phyloP scores from a whole-genome alignment of 2,113 vertebrate species.

The Tachysurus vachellii region DNA sequence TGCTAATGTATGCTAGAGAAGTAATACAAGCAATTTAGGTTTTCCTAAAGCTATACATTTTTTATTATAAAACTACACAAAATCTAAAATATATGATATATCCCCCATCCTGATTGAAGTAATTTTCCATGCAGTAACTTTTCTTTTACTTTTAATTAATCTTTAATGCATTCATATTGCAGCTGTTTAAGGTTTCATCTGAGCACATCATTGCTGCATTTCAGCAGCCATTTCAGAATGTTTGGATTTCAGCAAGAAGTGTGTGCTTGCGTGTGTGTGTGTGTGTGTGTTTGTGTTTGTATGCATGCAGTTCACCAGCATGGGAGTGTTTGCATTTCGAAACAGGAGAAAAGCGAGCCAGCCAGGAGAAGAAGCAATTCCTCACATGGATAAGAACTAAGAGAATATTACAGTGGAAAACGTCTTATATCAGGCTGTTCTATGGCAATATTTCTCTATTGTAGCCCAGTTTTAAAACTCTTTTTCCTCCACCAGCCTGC shows the following conservation, averaged over 20 bases:
- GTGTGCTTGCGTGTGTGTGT: neutral
- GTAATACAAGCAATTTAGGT: neutral
- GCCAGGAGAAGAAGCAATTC: neutral
- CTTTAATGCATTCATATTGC: conserved; percentile 14
- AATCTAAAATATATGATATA: neutral
- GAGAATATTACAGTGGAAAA: neutral
- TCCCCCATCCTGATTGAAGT: neutral
- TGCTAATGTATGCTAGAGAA: neutral
- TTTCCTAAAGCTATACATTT: neutral
- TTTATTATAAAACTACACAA: neutral
- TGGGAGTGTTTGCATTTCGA: conserved; percentile 7
- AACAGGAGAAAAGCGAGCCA: neutral
- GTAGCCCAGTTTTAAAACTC: neutral
- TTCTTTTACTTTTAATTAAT: neutral
- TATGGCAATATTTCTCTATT: neutral
- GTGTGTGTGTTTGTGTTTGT: neutral
- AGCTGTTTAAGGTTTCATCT: neutral
- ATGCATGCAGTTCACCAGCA: neutral
- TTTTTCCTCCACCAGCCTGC: conserved; percentile 8
- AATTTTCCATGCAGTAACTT: neutral
- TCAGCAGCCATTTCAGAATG: conserved; percentile 7
- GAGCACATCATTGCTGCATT: conserved; percentile 18
- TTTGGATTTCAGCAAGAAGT: neutral
- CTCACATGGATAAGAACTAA: conserved; percentile 20
- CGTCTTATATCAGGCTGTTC: neutral